These are phyloP conservation scores for Alcedo atthis DNA, from an alignment of 2,797 vertebrate genomes.

Conservation along the genomic window DNA sequence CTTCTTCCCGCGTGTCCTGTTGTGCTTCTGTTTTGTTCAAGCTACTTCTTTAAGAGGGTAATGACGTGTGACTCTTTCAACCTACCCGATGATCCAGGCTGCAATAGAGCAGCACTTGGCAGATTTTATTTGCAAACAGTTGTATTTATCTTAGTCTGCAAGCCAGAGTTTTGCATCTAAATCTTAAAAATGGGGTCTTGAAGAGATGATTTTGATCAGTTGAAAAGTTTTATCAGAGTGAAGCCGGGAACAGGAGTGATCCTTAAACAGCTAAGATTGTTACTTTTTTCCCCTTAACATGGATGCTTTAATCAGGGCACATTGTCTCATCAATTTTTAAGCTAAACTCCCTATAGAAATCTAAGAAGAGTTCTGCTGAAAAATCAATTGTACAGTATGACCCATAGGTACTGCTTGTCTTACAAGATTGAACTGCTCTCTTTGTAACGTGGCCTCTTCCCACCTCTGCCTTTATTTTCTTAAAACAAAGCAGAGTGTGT, in stretches of 20 bases:
- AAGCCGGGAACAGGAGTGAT: neutral
- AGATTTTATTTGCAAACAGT: neutral
- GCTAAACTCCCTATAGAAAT: slow-evolving; percentile 1
- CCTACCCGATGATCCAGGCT: rapidly evolving
- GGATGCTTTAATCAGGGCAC: neutral
- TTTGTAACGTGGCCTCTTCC: neutral
- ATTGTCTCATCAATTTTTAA: slow-evolving; percentile 20
- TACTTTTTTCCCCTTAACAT: neutral
- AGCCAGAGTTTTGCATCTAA: neutral
- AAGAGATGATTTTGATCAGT: neutral
- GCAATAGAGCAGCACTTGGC: rapidly evolving
- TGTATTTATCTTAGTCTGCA: neutral
- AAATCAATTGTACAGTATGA: neutral
- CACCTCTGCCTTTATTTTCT: neutral
- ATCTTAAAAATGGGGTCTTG: neutral
- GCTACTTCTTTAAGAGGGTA: neutral
- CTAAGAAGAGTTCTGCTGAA: neutral
- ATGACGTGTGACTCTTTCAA: neutral
- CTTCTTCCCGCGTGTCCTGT: rapidly evolving
- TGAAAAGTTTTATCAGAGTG: neutral
- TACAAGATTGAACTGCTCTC: neutral
- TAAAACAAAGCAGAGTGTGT: neutral
- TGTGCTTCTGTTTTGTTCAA: rapidly evolving
- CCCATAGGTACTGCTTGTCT: neutral
- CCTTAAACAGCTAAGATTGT: neutral